Percentiles rank a stretch among this genome's conserved stretches.
phyloP scores from a whole-genome alignment of 2,797 vertebrate species.

The Mico argentatus region DNA sequence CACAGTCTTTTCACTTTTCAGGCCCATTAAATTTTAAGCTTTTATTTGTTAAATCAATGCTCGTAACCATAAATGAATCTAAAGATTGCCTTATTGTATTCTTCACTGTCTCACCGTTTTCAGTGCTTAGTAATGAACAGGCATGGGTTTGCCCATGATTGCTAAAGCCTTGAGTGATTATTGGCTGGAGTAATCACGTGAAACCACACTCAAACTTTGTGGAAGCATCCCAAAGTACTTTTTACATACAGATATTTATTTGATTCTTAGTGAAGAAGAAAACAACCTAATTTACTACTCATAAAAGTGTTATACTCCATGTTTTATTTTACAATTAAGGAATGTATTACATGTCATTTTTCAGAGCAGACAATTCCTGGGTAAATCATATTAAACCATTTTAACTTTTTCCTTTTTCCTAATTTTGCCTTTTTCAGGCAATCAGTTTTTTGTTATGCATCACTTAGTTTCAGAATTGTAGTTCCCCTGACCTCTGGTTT shows the following conservation, averaged over 20 bases:
- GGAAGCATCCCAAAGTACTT: neutral
- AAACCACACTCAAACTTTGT: neutral
- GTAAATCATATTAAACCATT: neutral
- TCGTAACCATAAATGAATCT: neutral
- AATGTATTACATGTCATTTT: neutral
- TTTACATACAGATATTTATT: neutral
- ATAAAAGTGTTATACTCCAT: neutral
- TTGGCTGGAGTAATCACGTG: neutral
- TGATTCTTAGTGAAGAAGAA: neutral
- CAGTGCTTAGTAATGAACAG: neutral
- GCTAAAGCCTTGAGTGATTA: neutral
- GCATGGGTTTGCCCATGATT: neutral
- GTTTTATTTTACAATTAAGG: conserved; percentile 44
- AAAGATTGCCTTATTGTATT: neutral
- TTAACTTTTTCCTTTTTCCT: too few species aligned
- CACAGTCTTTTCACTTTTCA: neutral
- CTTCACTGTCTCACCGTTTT: neutral
- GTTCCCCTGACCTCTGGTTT: neutral
- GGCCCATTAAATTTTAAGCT: neutral
- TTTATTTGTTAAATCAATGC: neutral
- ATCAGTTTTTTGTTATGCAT: neutral
- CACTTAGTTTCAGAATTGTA: neutral
- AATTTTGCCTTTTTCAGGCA: neutral
- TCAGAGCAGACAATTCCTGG: neutral
- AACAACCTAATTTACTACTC: neutral